These are phyloP conservation scores for Myopa tessellatipennis DNA, from an alignment of 2,888 invertebrate species.

Conservation along the genomic window DNA sequence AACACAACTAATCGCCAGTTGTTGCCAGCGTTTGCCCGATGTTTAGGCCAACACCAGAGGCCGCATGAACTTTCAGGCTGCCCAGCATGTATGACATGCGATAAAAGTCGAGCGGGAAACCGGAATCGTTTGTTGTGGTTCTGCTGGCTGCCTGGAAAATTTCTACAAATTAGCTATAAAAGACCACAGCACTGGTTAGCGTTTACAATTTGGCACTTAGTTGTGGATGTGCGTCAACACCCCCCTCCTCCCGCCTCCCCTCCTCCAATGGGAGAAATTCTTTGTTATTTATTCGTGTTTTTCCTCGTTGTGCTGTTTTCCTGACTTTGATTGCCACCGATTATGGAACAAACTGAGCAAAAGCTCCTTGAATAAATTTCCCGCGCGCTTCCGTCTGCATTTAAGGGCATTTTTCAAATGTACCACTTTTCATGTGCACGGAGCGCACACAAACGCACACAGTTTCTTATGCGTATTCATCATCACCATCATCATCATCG, in stretches of 20 bases:
- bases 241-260: neutral
- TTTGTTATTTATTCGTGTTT: neutral
- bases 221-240: neutral
- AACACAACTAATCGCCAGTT: conserved; percentile 34
- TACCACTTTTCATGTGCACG: conserved; percentile 33
- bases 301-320: neutral
- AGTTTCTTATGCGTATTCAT: conserved; percentile 40
- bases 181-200: conserved; percentile 24
- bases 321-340: conserved; percentile 60
- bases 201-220: conserved; percentile 37
- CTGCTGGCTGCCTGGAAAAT: conserved; percentile 7
- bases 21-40: conserved; percentile 19
- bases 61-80: too few species aligned
- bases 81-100: conserved; percentile 25
- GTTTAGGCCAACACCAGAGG: conserved; percentile 16
- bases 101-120: conserved; percentile 21
- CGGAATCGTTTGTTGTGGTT: conserved; percentile 18
- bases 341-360: conserved; percentile 46
- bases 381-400: conserved; percentile 53
- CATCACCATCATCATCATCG: conserved; percentile 58
- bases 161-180: conserved; percentile 41
- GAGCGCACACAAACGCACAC: conserved; percentile 42
- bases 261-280: neutral
- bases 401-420: conserved; percentile 48
- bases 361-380: conserved; percentile 46